phyloP scores from a whole-genome alignment of 2,797 vertebrate genomes.

The Sternotherus odoratus region DNA sequence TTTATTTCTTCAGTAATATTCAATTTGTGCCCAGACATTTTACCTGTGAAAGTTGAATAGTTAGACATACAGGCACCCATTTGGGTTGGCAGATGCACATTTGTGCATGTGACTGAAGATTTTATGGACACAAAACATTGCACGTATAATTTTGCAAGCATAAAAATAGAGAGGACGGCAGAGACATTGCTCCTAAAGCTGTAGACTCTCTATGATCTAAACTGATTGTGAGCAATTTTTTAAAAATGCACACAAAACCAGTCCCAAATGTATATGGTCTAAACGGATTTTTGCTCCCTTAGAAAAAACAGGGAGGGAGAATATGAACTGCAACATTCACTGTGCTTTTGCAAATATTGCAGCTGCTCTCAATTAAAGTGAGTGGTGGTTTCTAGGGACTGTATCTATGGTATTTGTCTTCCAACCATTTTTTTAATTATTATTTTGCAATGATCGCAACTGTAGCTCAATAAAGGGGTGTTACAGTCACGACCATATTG shows the following conservation, averaged over 20 bases:
- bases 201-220: not conserved
- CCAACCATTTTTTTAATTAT: conserved; percentile 11
- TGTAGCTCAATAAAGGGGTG: conserved; percentile 48
- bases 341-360: conserved; percentile 60
- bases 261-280: not conserved
- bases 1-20: conserved; percentile 1
- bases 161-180: conserved; percentile 9
- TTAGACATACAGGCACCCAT: not conserved
- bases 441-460: conserved; percentile 53
- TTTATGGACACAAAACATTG: conserved; percentile 31
- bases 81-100: conserved; percentile 5
- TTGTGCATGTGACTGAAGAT: conserved; percentile 31
- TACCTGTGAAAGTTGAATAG: not conserved
- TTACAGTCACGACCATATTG: conserved; percentile 43
- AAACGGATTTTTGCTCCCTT: conserved; percentile 20
- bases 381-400: conserved; percentile 53
- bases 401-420: conserved; percentile 61
- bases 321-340: conserved; percentile 54
- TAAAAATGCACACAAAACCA: conserved; percentile 21
- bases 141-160: not conserved
- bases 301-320: conserved; percentile 22
- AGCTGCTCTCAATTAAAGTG: conserved; percentile 72
- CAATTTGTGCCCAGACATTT: not conserved
- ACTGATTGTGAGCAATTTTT: not conserved
- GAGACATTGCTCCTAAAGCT: not conserved